Evolutionary conservation across 2,888 invertebrate species (phyloP), one percentile per base, ranked within the genome.

Genomic region (Toxonevra muliebris): DNA sequence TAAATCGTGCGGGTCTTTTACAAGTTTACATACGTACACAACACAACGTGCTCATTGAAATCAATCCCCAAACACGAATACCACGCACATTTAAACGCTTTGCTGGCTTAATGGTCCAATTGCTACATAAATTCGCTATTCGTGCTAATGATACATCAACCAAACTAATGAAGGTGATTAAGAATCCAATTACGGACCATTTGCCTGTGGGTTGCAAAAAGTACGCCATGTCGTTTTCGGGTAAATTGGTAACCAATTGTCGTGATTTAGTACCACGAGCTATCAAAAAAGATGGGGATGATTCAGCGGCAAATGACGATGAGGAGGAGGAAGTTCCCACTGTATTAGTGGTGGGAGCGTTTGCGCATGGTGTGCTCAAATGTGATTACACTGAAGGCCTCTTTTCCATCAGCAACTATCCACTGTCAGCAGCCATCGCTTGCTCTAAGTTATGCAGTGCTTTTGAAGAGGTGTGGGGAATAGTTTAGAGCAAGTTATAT

Each of bases 61-160:
- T 98, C 42, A 97, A 97, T 85, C 98, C 98, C 50, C 97, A 97
- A 85, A 98, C 97, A 0, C 90, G 98, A 80, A 96, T 98, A 86
- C 98, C 98, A 0, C 88, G 98, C 73, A 98, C 98, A 1, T 98
- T 96, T 82, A 97, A 97, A 83, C 89, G 98, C 82, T 98, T 98
- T 88, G 95, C 96, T 76, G 97, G 97, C 12, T 86, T 98, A 55
- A 98, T 98, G 93, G 98, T 99, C 61, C 98, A 99, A 88, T 87
- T 99, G 45, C 88, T 99, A 61, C 97, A 98, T 83, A 98, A 97
- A 84, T 93, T 96, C 83, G 91, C 93, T 64, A 95, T 99, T 52
- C 88, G 96, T 80, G 96, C 98, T 45, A 91, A 93, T 63, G 95
- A 96, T 81, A 93, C 94, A 0, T 91, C 94, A 0, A 91, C 93